Evolutionary conservation across 2,888 invertebrate species (phyloP).

Genomic region (Octodonta nipae): DNA sequence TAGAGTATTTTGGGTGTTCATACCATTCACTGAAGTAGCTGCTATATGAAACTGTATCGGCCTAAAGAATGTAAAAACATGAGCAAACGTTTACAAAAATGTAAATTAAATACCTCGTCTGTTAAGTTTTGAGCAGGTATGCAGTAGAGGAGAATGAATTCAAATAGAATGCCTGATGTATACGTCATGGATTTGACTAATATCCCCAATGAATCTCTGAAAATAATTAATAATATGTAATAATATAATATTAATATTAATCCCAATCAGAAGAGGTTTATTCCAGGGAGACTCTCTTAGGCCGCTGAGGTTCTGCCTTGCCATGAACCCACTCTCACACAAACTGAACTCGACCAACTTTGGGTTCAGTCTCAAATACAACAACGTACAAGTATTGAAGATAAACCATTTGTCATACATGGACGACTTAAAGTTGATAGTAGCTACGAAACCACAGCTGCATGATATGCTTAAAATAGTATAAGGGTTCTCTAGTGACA

Average conservation of each 20-base stretch:
- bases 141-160: neutral
- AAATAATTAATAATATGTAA: neutral
- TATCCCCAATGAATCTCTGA: neutral
- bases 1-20: neutral
- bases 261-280: no score
- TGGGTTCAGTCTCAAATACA: no score
- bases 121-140: neutral
- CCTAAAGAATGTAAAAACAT: neutral
- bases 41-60: neutral
- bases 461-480: no score
- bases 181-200: neutral
- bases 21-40: slow-evolving; percentile 2
- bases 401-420: no score
- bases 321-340: no score
- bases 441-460: no score
- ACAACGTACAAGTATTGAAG: no score
- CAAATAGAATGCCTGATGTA: neutral
- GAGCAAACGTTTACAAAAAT: neutral
- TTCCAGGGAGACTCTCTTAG: no score
- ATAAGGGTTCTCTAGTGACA: no score
- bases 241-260: neutral
- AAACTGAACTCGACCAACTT: no score
- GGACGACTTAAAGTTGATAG: no score
- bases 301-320: no score
- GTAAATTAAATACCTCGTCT: neutral